A percentile compares a stretch with the other conserved stretches of the same genome.
These are phyloP conservation scores for Aphaenogaster floridana DNA, from an alignment of 1,140 invertebrate genomes.

Conservation along the genomic window DNA sequence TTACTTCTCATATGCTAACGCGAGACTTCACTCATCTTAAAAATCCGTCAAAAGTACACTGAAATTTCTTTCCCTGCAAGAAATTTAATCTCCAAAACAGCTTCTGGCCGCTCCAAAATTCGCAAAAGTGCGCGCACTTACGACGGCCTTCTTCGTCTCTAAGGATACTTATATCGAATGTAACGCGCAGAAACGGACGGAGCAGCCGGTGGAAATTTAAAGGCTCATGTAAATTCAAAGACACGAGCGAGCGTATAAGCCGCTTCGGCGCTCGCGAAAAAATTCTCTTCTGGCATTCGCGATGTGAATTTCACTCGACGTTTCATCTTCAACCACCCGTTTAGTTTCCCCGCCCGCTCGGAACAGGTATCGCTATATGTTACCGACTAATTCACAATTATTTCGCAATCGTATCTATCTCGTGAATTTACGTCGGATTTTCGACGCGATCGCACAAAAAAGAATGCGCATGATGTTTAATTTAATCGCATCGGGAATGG, in stretches of 20 bases:
- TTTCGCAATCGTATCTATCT: constrained; percentile 12
- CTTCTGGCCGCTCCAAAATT: constrained; percentile 6
- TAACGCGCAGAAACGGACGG: constrained; percentile 23
- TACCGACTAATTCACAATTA: constrained; percentile 29
- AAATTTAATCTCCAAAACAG: constrained; percentile 37
- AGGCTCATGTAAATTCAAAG: constrained; percentile 67
- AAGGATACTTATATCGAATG: constrained; percentile 52
- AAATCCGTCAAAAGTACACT: constrained; percentile 10
- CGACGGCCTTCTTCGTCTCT: constrained; percentile 26
- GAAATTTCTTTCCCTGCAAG: constrained; percentile 3
- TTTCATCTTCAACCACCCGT: constrained; percentile 19
- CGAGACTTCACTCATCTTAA: constrained; percentile 17
- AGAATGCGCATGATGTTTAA: constrained; percentile 31
- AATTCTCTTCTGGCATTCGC: constrained; percentile 19
- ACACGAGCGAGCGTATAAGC: constrained; percentile 41
- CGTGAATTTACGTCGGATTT: constrained; percentile 17
- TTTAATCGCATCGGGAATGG: constrained; percentile 21
- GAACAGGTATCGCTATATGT: background rate
- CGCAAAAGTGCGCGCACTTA: constrained; percentile 22
- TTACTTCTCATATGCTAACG: background rate
- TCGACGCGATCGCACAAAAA: constrained; percentile 13
- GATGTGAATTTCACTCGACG: constrained; percentile 12
- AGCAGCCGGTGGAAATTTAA: constrained; percentile 59
- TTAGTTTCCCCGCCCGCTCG: background rate
- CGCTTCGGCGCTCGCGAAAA: constrained; percentile 23